Percentiles rank a stretch among this genome's conserved stretches.
Evolutionary conservation across 2,888 invertebrate genomes (phyloP).

Genomic region (Crossocerus cetratus): DNA sequence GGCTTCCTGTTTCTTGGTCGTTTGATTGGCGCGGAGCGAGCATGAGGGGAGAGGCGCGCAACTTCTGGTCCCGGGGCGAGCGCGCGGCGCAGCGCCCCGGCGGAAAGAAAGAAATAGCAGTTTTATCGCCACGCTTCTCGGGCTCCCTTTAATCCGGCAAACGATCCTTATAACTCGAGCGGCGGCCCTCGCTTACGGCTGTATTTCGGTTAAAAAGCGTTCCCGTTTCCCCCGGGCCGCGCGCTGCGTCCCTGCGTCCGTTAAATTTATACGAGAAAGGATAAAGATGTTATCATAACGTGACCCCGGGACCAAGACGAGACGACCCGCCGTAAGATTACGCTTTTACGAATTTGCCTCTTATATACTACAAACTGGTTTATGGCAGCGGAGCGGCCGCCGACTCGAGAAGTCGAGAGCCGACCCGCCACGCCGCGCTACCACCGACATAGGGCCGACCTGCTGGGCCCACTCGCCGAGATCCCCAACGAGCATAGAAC

Average conservation of each 20-base stretch:
- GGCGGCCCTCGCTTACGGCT: constrained; percentile 60
- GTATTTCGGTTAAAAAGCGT: constrained; percentile 64
- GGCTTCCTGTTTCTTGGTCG: background rate
- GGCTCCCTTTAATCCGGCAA: constrained; percentile 61
- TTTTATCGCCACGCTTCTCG: constrained; percentile 48
- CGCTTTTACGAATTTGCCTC: constrained; percentile 70
- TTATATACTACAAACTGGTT: constrained; percentile 62
- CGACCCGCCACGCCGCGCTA: constrained; percentile 8
- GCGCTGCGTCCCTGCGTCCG: constrained; percentile 57
- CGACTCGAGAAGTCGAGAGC: background rate
- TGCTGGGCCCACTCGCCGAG: too few relatives aligned
- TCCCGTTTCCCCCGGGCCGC: background rate
- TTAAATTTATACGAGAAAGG: constrained; percentile 73
- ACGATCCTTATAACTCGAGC: constrained; percentile 68
- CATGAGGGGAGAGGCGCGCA: constrained; percentile 12
- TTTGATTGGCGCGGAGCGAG: background rate
- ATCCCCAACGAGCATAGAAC: too few relatives aligned
- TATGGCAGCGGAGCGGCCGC: constrained; percentile 30
- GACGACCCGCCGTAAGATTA: constrained; percentile 66
- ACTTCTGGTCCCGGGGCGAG: constrained; percentile 7
- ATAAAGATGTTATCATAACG: constrained; percentile 73
- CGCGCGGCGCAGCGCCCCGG: background rate
- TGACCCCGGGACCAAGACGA: constrained; percentile 44
- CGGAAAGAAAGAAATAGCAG: constrained; percentile 44
- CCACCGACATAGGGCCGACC: background rate